These are phyloP conservation scores for Rhodeus uyekii DNA, from an alignment of 2,797 vertebrate species.

Conservation along the genomic window DNA sequence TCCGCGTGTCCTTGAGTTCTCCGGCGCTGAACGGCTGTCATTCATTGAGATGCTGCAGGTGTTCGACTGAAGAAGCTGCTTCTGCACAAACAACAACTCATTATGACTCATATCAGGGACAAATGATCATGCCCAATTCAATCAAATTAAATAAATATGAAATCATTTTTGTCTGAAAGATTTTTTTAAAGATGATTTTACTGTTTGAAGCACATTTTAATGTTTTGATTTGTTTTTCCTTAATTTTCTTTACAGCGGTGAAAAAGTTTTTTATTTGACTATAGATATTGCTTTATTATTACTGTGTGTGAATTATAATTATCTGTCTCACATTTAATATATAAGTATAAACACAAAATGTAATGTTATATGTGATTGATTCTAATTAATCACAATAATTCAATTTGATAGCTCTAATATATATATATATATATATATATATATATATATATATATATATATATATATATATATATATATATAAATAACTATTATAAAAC, in stretches of 20 bases:
- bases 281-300: not conserved
- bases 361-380: too few relatives aligned
- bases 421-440: too few relatives aligned
- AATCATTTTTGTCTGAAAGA: too few relatives aligned
- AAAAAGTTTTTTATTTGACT: not conserved
- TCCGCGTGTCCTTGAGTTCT: slow-evolving; percentile 1
- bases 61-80: not conserved
- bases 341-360: too few relatives aligned
- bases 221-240: not conserved
- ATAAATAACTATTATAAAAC: too few relatives aligned
- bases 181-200: not conserved
- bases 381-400: too few relatives aligned
- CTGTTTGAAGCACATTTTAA: not conserved
- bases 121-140: not conserved
- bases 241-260: not conserved
- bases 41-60: not conserved
- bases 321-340: too few relatives aligned
- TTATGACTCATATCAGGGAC: too few relatives aligned
- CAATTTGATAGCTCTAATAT: too few relatives aligned
- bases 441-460: too few relatives aligned
- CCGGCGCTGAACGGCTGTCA: not conserved
- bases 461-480: too few relatives aligned
- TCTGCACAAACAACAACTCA: not conserved
- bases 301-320: too few relatives aligned
- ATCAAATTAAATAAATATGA: not conserved